These are phyloP conservation scores for Agrochola litura DNA, from an alignment of 2,888 invertebrate genomes.

Conservation along the genomic window DNA sequence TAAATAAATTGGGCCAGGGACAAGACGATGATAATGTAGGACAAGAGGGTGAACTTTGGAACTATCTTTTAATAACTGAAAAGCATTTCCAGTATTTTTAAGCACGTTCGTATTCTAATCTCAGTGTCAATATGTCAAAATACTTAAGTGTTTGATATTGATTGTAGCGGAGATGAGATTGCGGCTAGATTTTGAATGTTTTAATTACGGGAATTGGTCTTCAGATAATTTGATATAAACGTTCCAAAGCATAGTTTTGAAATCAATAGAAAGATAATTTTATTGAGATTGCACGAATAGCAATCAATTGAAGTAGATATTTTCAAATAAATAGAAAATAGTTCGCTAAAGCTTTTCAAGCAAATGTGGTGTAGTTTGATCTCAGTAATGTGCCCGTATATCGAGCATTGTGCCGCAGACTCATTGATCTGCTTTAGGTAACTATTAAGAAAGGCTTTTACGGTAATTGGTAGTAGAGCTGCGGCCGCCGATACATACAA, in stretches of 20 bases:
- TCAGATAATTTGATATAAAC: neutral
- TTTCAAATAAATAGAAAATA: constrained; percentile 24
- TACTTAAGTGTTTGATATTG: neutral
- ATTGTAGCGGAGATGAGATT: neutral
- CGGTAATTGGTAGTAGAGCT: constrained; percentile 67
- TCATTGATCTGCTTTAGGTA: constrained; percentile 57
- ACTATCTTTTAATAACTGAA: neutral
- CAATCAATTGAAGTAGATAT: constrained; percentile 31
- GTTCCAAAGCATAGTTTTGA: neutral
- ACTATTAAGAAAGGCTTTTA: constrained; percentile 70
- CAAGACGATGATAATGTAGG: neutral
- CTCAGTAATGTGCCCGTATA: constrained; percentile 47
- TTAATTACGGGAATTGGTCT: neutral
- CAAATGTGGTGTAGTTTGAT: constrained; percentile 28
- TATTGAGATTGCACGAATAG: constrained; percentile 10
- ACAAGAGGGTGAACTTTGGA: neutral
- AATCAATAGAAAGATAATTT: constrained; percentile 13
- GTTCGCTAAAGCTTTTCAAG: constrained; percentile 14
- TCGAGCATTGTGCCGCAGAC: constrained; percentile 39
- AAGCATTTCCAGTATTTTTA: neutral
- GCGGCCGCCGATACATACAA: constrained; percentile 19
- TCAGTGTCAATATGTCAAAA: neutral
- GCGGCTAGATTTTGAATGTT: neutral
- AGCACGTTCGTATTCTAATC: neutral
- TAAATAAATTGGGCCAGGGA: neutral